Evolutionary conservation across 2,113 vertebrate species (phyloP).

Genomic region (Microcebus ravelobensis): DNA sequence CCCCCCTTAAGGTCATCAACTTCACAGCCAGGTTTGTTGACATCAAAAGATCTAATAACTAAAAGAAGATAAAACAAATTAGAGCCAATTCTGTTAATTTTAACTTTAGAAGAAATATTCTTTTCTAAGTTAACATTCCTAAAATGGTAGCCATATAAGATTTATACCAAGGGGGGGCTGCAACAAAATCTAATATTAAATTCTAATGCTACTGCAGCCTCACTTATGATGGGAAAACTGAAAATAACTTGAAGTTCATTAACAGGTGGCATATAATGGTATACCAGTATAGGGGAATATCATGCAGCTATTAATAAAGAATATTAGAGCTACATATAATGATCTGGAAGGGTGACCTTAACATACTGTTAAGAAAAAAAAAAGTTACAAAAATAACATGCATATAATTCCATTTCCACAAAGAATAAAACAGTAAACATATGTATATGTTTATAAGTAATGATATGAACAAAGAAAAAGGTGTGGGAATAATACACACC

Average conservation of each 20-base stretch:
- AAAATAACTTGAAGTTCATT: conserved; percentile 11
- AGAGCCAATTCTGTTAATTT: conserved; percentile 45
- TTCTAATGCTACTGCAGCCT: not conserved
- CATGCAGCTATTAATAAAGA: not conserved
- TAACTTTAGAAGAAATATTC: not conserved
- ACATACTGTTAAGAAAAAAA: not conserved
- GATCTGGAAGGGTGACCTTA: not conserved
- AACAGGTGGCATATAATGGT: not conserved
- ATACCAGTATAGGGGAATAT: not conserved
- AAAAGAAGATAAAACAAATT: conserved; percentile 67
- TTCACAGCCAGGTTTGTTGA: conserved; percentile 99
- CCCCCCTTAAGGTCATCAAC: conserved; percentile 99
- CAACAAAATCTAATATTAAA: conserved; percentile 1
- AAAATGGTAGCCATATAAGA: not conserved
- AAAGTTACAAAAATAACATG: not conserved
- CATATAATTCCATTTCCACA: not conserved
- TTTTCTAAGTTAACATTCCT: conserved; percentile 53
- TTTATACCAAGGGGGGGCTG: not conserved
- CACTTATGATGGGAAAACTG: not conserved
- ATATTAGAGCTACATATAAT: not conserved
- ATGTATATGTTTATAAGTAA: not conserved
- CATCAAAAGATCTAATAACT: conserved; percentile 99
- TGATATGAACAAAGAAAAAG: not conserved
- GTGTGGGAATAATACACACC: not conserved
- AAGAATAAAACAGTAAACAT: not conserved